Evolutionary conservation across 2,888 invertebrate species (phyloP), one percentile per base, ranked within the genome.

Genomic region (Loripinus fragilis): DNA sequence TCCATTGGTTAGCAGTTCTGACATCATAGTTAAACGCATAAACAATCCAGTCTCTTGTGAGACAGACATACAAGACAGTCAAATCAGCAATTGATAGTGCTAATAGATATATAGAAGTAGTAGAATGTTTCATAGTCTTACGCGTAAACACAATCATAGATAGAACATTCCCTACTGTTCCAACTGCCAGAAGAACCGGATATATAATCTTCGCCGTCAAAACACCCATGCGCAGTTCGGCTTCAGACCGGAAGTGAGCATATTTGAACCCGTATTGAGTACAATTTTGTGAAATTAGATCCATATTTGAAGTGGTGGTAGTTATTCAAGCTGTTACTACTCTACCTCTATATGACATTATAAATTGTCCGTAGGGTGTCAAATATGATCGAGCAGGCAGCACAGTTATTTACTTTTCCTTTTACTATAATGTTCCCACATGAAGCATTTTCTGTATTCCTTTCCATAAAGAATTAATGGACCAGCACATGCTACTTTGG

Each of bases 101-200:
- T 0, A 83, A 78, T 50, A 91, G 80, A 78, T 90, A 91, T 23
- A 86, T 60, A 3, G 86, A 81, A 3, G 88, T 80, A 25, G 88
- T 77, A 68, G 85, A 85, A 17, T 83, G 75, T 60, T 80, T 68
- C 80, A 88, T 84, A 20, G 30, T 66, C 33, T 74, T 66, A 20
- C 85, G 71, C 2, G 80, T 74, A 42, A 90, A 69, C 28, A 89
- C 86, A 0, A 77, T 67, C 25, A 89, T 82, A 3, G 87, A 85
- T 60, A 89, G 2, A 0, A 84, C 23, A 80, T 90, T 91, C 20
- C 90, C 90, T 10, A 88, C 52, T 0, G 87, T 89, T 7, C 90
- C 91, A 2, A 86, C 38, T 2, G 86, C 52, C 23, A 91, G 81
- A 45, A 91, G 78, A 7, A 88, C 69, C 0, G 90, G 90, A 1